phyloP scores from a whole-genome alignment of 2,888 invertebrate genomes.

The Diarsia rubi region DNA sequence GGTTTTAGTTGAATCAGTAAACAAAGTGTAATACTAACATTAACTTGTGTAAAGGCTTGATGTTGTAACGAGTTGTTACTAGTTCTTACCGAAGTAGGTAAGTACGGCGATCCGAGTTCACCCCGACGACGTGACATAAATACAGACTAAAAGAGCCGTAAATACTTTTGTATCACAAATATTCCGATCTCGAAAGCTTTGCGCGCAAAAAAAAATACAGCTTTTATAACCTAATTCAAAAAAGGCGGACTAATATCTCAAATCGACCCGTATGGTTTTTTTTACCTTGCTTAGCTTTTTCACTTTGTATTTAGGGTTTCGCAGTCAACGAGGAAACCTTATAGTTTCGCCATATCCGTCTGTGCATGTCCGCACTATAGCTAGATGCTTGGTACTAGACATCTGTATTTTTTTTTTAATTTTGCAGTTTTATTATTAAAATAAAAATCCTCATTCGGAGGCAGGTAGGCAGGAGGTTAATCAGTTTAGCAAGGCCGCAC shows the following conservation, averaged over 20 bases:
- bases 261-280: not conserved
- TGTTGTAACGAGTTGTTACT: constrained; percentile 2
- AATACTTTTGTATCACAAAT: constrained; percentile 51
- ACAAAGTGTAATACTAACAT: not conserved
- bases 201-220: constrained; percentile 16
- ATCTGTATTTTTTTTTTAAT: too few relatives aligned
- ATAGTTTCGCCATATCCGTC: too few relatives aligned
- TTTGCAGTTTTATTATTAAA: too few relatives aligned
- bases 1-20: not conserved
- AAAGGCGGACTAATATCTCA: not conserved
- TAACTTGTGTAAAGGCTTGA: constrained; percentile 1
- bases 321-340: too few relatives aligned
- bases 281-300: not conserved
- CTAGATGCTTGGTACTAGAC: too few relatives aligned
- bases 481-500: too few relatives aligned
- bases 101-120: constrained; percentile 13
- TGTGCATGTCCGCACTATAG: too few relatives aligned
- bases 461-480: too few relatives aligned
- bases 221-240: constrained; percentile 14
- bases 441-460: too few relatives aligned
- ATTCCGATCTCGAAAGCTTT: constrained; percentile 37
- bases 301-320: too few relatives aligned
- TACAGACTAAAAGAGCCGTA: constrained; percentile 42
- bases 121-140: constrained; percentile 32
- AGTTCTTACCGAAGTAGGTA: constrained; percentile 14